Evolutionary conservation across 2,113 vertebrate genomes (phyloP), one percentile per base, ranked within the genome.

Genomic region (Recurvirostra avosetta): DNA sequence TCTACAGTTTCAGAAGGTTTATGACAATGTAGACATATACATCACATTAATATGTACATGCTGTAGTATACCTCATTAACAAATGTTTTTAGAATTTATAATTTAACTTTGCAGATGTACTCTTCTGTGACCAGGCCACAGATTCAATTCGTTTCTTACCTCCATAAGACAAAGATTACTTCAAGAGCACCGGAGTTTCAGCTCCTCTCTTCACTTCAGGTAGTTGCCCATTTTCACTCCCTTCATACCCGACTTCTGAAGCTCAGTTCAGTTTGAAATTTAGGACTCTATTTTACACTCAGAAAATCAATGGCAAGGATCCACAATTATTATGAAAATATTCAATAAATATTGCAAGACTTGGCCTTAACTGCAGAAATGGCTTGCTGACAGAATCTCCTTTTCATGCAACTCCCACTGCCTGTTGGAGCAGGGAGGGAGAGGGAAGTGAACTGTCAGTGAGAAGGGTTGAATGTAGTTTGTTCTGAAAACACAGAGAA

Each of bases 11-110:
- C 62, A 94, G 81, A 84, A 96, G 43, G 5, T 92, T 94, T 84
- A 68, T 93, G 82, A 65, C 65, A 92, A 72, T 55, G 32, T 74
- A 71, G 34, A 67, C n/a, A 61, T 92, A 92, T 85, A 66, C 20
- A 92, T 95, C 91, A 96, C 34, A 93, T 88, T 93, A 94, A 86
- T 74, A 90, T 84, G 90, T 61, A 43, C 32, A 66, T 52, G 21
- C 17, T 93, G 82, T 80, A 58, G 25, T 58, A 79, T 89, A 79
- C 6, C 32, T 88, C 41, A 77, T 92, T 91, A 96, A 74, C 27
- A 58, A 92, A 77, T 20, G 20, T 36, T 90, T 90, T 82, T 40
- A 80, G 50, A 92, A 86, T 96, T 90, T 93, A 86, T 77, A 89
- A 88, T 93, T 95, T 91, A 77, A 94, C 79, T 79, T 96, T 94